A percentile compares a stretch with the other conserved stretches of the same genome.
Conservation (phyloP, 2,113 vertebrate genomes). For the Sylvia atricapilla region DNA sequence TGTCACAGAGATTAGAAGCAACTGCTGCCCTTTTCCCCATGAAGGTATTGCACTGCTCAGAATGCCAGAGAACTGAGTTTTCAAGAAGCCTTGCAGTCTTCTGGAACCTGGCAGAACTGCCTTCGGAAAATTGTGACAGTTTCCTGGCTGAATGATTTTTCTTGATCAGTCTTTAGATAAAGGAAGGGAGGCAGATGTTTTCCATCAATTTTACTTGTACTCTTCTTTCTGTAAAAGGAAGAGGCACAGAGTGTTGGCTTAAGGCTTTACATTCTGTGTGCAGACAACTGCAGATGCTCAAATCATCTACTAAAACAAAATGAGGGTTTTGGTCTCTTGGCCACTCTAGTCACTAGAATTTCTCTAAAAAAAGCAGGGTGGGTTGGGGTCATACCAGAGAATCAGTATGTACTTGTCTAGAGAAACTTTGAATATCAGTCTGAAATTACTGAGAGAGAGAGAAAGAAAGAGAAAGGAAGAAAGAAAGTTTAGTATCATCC, state of each 20-base stretch:
- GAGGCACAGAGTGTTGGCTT: not conserved
- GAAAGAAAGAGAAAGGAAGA: not conserved
- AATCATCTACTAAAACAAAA: not conserved
- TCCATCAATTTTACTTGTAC: not conserved
- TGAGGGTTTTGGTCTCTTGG: not conserved
- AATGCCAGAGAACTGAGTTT: not conserved
- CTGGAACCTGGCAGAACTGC: not conserved
- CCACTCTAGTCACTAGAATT: not conserved
- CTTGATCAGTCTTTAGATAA: slow-evolving; percentile 30
- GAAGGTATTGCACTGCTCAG: not conserved
- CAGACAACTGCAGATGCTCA: not conserved
- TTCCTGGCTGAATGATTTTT: not conserved
- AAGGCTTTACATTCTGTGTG: not conserved
- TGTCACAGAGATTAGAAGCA: not conserved
- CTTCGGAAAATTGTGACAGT: not conserved
- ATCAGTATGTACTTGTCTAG: not conserved
- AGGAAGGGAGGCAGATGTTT: not conserved
- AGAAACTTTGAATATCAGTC: not conserved
- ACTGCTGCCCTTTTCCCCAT: fast-evolving
- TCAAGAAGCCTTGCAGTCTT: not conserved
- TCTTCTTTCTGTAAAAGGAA: not conserved
- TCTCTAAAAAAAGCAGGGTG: not conserved
- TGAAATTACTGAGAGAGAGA: not conserved
- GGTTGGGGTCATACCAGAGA: not conserved
- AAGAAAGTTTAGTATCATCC: fast-evolving